A percentile compares a stretch with the other conserved stretches of the same genome.
phyloP scores from a whole-genome alignment of 2,797 vertebrate genomes.

The Ptychadena robeensis region DNA sequence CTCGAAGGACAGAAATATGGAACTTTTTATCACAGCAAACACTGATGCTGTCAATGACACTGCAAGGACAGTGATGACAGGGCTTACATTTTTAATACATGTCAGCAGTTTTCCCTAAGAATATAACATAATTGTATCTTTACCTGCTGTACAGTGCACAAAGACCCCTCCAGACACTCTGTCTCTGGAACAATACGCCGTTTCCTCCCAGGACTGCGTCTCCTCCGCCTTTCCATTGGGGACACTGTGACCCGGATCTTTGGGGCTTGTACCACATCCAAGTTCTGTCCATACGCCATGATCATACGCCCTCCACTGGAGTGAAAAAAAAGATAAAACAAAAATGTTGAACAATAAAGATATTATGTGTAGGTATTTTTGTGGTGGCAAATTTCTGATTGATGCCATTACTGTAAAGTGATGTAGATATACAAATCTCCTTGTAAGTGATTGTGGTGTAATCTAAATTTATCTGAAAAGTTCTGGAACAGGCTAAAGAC shows the following conservation, averaged over 20 bases:
- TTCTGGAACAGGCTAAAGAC: too few species aligned
- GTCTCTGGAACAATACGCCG: constrained; percentile 76
- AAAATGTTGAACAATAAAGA: background rate
- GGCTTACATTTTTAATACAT: too few species aligned
- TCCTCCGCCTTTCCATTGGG: constrained; percentile 65
- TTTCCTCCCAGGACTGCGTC: constrained; percentile 69
- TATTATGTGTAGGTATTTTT: background rate
- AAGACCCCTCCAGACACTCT: constrained; percentile 70
- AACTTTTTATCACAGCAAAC: too few species aligned
- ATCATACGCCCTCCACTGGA: constrained; percentile 90
- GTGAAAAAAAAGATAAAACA: constrained; percentile 28
- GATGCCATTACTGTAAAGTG: too few species aligned
- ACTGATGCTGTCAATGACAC: too few species aligned
- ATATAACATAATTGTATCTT: background rate
- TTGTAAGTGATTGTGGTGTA: too few species aligned
- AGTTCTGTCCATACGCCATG: constrained; percentile 83
- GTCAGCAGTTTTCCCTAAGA: too few species aligned
- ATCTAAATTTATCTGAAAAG: too few species aligned
- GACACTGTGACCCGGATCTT: constrained; percentile 85
- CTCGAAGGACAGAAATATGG: too few species aligned
- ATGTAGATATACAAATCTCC: too few species aligned
- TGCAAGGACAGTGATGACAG: too few species aligned
- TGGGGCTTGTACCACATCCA: constrained; percentile 92
- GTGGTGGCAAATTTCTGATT: background rate
- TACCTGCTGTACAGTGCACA: constrained; percentile 79